These are phyloP conservation scores for Numenius arquata DNA, from an alignment of 2,113 vertebrate species.

Conservation along the genomic window DNA sequence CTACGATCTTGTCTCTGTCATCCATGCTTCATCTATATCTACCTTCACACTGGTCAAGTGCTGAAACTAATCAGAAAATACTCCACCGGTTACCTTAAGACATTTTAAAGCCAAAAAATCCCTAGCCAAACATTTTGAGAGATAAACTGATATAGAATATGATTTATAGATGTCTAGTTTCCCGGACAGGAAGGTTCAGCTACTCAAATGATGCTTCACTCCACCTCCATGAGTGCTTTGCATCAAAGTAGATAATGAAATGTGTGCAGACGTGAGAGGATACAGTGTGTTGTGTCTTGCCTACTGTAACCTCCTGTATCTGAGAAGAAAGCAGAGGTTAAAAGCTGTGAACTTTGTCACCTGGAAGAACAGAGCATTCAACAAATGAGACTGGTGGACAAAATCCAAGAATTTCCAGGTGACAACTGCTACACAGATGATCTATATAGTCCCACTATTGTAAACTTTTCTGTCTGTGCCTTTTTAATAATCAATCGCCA, in stretches of 20 bases:
- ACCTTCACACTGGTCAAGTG: neutral
- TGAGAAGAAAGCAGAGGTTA: neutral
- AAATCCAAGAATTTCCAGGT: neutral
- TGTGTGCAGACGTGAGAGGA: neutral
- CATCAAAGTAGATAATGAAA: neutral
- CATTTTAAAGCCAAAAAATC: neutral
- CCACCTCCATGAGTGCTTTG: neutral
- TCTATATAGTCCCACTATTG: neutral
- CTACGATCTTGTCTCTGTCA: neutral
- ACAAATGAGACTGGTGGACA: neutral
- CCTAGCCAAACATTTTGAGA: neutral
- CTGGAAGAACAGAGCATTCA: neutral
- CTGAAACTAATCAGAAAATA: neutral
- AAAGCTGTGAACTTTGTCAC: neutral
- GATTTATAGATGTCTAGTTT: neutral
- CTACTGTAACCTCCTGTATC: neutral
- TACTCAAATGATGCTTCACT: neutral
- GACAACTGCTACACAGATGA: neutral
- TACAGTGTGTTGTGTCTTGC: neutral
- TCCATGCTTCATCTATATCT: neutral
- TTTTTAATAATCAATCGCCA: slow-evolving; percentile 15
- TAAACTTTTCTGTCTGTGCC: neutral
- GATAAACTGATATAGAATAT: neutral
- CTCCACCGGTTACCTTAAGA: neutral
- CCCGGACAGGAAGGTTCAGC: neutral